A percentile compares a stretch with the other conserved stretches of the same genome.
These are phyloP conservation scores for Serranus cabrilla DNA, from an alignment of 2,797 vertebrate genomes.

Conservation along the genomic window DNA sequence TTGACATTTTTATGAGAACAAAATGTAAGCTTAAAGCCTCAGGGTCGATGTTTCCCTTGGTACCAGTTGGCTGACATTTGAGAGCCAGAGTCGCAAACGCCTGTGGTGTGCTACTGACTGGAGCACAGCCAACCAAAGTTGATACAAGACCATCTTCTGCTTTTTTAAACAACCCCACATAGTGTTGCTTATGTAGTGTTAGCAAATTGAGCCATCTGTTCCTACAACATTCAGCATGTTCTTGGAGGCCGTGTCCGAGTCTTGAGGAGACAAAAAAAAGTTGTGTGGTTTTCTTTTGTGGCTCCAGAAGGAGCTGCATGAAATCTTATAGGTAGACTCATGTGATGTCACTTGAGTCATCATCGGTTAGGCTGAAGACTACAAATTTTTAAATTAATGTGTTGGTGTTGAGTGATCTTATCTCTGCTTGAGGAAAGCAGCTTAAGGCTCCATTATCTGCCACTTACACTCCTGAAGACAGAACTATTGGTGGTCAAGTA, in stretches of 20 bases:
- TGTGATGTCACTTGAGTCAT: neutral
- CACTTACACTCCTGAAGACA: neutral
- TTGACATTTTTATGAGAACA: neutral
- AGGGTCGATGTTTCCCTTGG: constrained; percentile 1
- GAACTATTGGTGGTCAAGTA: too few species aligned
- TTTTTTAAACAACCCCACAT: neutral
- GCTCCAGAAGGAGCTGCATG: neutral
- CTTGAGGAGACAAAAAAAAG: neutral
- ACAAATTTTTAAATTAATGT: neutral
- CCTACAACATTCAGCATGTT: neutral
- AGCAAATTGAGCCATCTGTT: neutral
- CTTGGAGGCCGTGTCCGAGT: too few species aligned
- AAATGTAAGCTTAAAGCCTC: neutral
- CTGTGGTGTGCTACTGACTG: neutral
- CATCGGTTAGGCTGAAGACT: neutral
- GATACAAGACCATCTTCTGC: neutral
- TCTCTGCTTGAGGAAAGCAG: neutral
- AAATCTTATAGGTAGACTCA: neutral
- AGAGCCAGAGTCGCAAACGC: neutral
- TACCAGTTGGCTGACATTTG: neutral
- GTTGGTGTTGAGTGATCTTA: neutral
- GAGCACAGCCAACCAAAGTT: neutral
- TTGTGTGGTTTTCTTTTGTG: neutral
- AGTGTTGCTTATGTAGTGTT: neutral
- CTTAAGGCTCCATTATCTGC: neutral